Base-by-base conservation (phyloP, 1,140 invertebrate genomes). In the Plutomurus gul region DNA sequence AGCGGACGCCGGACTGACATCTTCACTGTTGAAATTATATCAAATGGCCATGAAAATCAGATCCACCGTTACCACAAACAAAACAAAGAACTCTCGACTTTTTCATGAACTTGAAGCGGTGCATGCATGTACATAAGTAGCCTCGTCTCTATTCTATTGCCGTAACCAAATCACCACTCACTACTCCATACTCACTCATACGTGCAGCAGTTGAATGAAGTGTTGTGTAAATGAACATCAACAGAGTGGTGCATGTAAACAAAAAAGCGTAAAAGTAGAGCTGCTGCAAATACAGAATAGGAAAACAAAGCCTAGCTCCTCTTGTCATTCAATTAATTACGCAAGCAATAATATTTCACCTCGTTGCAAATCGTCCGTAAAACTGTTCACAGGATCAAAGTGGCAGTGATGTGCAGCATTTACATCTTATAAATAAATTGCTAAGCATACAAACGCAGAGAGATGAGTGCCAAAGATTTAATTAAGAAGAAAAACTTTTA, bases 1-100 rank as follows among this genome's bases (percentile, higher is more conserved):
- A 11, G 81, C 81, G 16, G 81, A 81, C 13, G 73, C 74, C 27
- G 81, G 81, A 51, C 27, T 46, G 22, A 81, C 78, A 84, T 91
- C 92, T 84, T 56, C 46, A 60, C 74, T 75, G 49, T 36, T 56
- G 37, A 56, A 75, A 40, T 30, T 13, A 74, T 74, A 47, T 47
- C 43, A 74, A 27, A 25, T 16, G 3, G 0, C 7, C 39, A 74
- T 74, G 8, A 71, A 37, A 49, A 49, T 7, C 13, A 18, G 6
- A 36, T n/a, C 13, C 7, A 65, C 25, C 56, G 56, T 65, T 65
- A 65, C 56, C 8, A 4, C 7, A 27, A 4, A 13, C 4, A 4
- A 33, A 65, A 65, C 56, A 65, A 65, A 65, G 56, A 51, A 22
- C 47, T 7, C 27, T 22, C 51, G n/a, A n/a, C n/a, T n/a, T n/a